Base-by-base conservation (phyloP, 2,797 vertebrate species). In the Octomys mimax region DNA sequence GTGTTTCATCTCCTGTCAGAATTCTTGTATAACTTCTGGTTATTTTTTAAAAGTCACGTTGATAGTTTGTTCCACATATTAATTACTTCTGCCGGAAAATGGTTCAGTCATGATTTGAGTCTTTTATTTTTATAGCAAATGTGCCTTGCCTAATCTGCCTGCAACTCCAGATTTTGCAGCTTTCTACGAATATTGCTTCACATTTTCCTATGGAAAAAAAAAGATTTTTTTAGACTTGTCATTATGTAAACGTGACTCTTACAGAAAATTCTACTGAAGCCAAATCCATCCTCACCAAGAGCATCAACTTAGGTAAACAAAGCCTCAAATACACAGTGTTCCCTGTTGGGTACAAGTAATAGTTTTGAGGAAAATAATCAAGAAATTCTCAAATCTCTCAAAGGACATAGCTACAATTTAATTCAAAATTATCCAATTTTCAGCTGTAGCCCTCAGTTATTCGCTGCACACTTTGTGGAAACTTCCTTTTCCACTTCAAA, bases 121-220 rank as follows among this genome's bases (percentile, higher is more conserved):
- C 4, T 84, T 90, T 92, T 91, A 79, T 33, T 90, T 77, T 54
- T n/a, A 66, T 62, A 90, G 33, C 68, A 83, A 85, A 70, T 26
- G 5, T 73, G 64, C 59, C 78, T 96, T 96, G 87, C 68, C 66
- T 59, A 82, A 91, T 92, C 77, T 66, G 46, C 31, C 82, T 95
- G 24, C 70, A 93, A 91, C 59, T 91, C 83, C 68, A 92, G 92
- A 59, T 80, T 95, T 73, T 94, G 71, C 92, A 95, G 82, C 61
- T 95, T 89, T 84, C 64, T 57, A 89, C 82, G 54, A 54, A 75
- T 78, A 81, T 87, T 95, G 92, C 94, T 79, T 96, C 91, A 94
- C 46, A 78, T 46, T 94, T 91, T 94, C 88, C 86, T 94, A 13
- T 61, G 88, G 92, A 96, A 96, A 95, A 87, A 49, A 46, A 39